phyloP scores from a whole-genome alignment of 2,797 vertebrate species.

The Cirrhinus mrigala region DNA sequence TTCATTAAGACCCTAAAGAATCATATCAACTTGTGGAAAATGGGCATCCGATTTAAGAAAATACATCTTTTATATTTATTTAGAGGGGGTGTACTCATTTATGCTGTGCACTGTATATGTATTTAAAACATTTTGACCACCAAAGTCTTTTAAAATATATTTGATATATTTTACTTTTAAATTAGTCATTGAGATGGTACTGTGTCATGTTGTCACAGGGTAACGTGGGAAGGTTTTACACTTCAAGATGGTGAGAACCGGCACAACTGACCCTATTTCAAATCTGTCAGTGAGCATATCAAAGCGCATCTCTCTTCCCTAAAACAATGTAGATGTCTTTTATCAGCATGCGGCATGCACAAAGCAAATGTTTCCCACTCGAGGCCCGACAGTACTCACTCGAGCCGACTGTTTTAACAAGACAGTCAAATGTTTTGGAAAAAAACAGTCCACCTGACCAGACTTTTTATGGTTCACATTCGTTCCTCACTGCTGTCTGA shows the following conservation, averaged over 20 bases:
- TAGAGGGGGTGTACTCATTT: too few species aligned
- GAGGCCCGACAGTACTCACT: not conserved
- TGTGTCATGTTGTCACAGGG: not conserved
- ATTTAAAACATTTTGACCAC: too few species aligned
- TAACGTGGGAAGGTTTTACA: not conserved
- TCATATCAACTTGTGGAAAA: too few species aligned
- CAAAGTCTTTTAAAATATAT: too few species aligned
- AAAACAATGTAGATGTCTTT: conserved; percentile 33
- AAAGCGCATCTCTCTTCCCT: conserved; percentile 9
- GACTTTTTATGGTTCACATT: conserved; percentile 19
- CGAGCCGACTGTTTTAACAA: conserved; percentile 26
- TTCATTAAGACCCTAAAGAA: too few species aligned
- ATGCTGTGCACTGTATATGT: too few species aligned
- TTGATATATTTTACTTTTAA: too few species aligned
- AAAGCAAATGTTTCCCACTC: conserved; percentile 17
- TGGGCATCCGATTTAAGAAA: too few species aligned
- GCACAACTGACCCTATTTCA: conserved; percentile 19
- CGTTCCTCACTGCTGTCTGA: conserved; percentile 8
- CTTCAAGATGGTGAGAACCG: not conserved
- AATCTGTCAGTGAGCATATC: not conserved
- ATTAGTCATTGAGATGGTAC: not conserved
- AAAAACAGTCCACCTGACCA: conserved; percentile 13
- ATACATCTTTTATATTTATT: too few species aligned
- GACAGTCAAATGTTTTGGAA: conserved; percentile 13
- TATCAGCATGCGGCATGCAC: conserved; percentile 4